Conservation (phyloP, 1,140 invertebrate species). For the Vanessa tameamea region DNA sequence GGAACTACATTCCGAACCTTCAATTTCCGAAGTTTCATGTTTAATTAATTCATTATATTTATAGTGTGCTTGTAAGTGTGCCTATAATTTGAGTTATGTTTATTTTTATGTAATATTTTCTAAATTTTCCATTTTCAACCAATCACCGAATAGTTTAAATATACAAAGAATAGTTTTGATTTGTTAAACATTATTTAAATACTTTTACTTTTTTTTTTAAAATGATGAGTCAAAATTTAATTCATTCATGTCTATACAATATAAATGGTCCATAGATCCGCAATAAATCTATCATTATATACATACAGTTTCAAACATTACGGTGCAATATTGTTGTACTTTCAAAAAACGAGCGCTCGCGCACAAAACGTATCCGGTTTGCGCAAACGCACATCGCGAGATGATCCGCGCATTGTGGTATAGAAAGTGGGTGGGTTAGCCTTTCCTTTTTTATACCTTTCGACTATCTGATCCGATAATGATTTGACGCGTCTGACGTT, state of each 20-base stretch:
- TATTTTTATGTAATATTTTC: too few species aligned
- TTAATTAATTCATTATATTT: too few species aligned
- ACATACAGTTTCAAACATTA: neutral
- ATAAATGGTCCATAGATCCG: constrained; percentile 25
- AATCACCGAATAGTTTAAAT: too few species aligned
- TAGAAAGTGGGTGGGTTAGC: constrained; percentile 42
- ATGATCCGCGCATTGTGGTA: constrained; percentile 41
- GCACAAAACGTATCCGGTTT: constrained; percentile 51
- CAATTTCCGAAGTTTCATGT: too few species aligned
- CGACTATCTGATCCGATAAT: constrained; percentile 25
- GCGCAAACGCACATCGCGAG: constrained; percentile 49
- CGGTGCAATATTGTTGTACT: constrained; percentile 34
- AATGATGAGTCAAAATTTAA: neutral
- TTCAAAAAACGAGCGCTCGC: constrained; percentile 25
- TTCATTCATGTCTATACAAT: neutral
- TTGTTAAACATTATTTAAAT: too few species aligned
- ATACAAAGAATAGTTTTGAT: too few species aligned
- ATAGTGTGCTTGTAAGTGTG: too few species aligned
- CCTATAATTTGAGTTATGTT: too few species aligned
- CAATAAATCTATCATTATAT: constrained; percentile 1
- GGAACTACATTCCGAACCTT: too few species aligned
- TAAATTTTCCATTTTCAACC: too few species aligned
- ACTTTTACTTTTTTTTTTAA: constrained; percentile 1
- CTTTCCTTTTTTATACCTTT: constrained; percentile 37
- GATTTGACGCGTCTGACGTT: constrained; percentile 12